Percentiles rank a stretch among this genome's conserved stretches.
Conservation (phyloP, 2,113 vertebrate species). For the Anguilla rostrata region DNA sequence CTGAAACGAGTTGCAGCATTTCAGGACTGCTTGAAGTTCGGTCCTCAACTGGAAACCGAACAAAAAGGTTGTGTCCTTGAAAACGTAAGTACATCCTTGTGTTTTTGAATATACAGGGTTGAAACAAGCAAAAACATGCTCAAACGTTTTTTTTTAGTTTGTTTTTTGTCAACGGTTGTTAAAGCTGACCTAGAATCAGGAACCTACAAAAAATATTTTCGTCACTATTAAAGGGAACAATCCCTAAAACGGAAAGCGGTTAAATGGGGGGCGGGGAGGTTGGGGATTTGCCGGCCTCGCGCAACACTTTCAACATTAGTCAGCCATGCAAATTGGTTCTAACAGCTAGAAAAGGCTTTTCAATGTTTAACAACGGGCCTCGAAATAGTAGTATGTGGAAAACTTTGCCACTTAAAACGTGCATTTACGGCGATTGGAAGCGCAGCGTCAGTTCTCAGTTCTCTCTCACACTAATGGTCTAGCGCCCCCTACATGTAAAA, state of each 20-base stretch:
- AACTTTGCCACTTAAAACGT: neutral
- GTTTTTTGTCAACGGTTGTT: neutral
- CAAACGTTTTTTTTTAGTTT: neutral
- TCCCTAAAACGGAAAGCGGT: neutral
- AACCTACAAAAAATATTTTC: neutral
- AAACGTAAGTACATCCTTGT: neutral
- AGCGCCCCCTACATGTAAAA: too few relatives aligned
- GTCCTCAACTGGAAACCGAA: neutral
- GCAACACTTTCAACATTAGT: neutral
- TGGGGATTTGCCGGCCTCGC: neutral
- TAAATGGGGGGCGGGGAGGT: neutral
- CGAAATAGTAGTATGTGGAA: neutral
- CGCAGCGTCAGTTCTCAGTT: neutral
- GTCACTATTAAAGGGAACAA: conserved; percentile 14
- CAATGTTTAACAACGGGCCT: neutral
- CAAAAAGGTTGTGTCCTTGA: neutral
- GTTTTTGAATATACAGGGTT: neutral
- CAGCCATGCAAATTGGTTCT: neutral
- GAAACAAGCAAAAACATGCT: conserved; percentile 1
- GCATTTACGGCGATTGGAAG: neutral
- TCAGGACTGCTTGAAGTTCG: neutral
- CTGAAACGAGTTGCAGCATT: neutral
- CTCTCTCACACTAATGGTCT: too few relatives aligned
- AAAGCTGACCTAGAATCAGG: conserved; percentile 8
- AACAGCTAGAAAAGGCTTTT: neutral